Base-by-base conservation (phyloP, 2,113 vertebrate genomes). In the Dicrurus megarhynchus region DNA sequence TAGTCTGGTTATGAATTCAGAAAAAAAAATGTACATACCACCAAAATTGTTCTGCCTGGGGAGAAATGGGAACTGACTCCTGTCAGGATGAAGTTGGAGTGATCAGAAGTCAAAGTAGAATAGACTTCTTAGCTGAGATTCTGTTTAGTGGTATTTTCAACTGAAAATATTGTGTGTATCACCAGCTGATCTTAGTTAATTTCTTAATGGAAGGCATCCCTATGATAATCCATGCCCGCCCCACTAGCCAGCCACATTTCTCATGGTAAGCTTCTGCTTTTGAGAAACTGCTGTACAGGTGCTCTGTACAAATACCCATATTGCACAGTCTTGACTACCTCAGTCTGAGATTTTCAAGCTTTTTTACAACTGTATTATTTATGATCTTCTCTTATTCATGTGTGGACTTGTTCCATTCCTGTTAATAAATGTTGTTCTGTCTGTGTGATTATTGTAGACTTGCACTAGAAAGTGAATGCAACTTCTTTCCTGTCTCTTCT, bases 381-480 rank as follows among this genome's bases (percentile, higher is more conserved):
- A 95, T 90, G 70, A 94, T 90, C 95, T 97, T 95, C 96, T 84
- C 96, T 93, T 82, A 78, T 4, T 84, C n/a, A 0, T 92, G 85
- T 96, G 97, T 96, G 97, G 97, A 95, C 97, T 97, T 98, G 90
- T 96, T 97, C 96, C 96, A 95, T 97, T 98, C 95, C 97, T 98
- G 97, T 98, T 98, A 98, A 98, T 98, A 98, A 98, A 98, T 98
- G 98, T 98, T 98, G 97, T 98, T 98, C 97, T 96, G 98, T 98
- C 98, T 97, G 98, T 98, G 98, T 98, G 98, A 96, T 98, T 98
- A 97, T 98, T 98, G 80, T 97, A 98, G 97, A 97, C 79, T 96
- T 96, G 86, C 92, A 91, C 78, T 97, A 95, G 96, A 91, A 97
- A 52, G 69, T 63, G 87, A 76, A 71, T 78, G 56, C 93, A 83